These are phyloP conservation scores for Furcifer pardalis DNA, from an alignment of 2,797 vertebrate species.

Conservation along the genomic window DNA sequence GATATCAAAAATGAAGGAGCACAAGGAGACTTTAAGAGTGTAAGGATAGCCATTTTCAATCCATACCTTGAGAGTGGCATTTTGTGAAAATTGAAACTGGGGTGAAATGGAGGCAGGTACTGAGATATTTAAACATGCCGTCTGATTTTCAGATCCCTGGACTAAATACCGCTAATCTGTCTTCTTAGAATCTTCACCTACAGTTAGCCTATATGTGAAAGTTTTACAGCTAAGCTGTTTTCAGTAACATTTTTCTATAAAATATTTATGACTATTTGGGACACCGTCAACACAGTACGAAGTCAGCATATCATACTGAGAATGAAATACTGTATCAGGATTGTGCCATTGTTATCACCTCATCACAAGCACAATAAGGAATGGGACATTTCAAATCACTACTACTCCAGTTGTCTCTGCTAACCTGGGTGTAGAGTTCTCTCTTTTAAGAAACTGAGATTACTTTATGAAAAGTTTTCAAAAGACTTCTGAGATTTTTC, in stretches of 20 bases:
- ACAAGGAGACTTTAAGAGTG: not conserved
- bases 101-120: not conserved
- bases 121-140: not conserved
- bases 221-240: not conserved
- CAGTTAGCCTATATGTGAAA: not conserved
- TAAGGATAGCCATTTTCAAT: not conserved
- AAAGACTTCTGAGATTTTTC: slow-evolving; percentile 1
- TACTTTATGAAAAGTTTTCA: slow-evolving; percentile 9
- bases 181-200: not conserved
- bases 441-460: not conserved
- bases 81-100: not conserved
- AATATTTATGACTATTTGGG: not conserved
- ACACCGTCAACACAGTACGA: not conserved
- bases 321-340: not conserved
- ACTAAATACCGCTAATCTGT: not conserved
- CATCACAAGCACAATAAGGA: not conserved
- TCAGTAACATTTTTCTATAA: not conserved
- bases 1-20: not conserved
- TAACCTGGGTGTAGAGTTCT: not conserved
- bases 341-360: not conserved
- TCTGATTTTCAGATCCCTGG: not conserved
- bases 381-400: slow-evolving; percentile 2
- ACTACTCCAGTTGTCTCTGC: not conserved
- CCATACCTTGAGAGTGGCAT: not conserved
- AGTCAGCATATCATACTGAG: slow-evolving; percentile 34